phyloP scores from a whole-genome alignment of 2,113 vertebrate species.

The Ictalurus furcatus region DNA sequence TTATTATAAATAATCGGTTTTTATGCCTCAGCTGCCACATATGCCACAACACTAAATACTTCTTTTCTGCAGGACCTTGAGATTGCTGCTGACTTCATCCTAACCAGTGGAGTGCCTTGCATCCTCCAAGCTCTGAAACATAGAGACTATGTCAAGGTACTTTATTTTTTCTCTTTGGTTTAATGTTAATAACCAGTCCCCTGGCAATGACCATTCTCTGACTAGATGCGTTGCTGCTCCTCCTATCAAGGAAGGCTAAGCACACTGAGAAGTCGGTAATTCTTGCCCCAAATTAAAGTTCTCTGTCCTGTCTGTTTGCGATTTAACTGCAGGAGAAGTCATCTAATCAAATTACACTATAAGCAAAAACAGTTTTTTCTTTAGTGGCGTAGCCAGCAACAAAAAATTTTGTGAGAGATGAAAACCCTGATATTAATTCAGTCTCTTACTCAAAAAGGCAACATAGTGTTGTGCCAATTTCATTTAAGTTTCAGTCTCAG shows the following conservation, averaged over 20 bases:
- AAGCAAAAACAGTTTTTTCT: background rate
- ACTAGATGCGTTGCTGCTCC: background rate
- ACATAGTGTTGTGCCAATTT: no score
- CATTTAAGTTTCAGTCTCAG: background rate
- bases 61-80: slow-evolving; percentile 84
- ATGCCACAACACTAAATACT: background rate
- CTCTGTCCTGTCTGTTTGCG: background rate
- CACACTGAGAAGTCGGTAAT: background rate
- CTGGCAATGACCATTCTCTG: background rate
- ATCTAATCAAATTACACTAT: background rate
- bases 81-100: slow-evolving; percentile 90
- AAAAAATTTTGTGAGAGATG: no score
- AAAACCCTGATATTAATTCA: no score
- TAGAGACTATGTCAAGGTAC: slow-evolving; percentile 88
- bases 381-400: background rate
- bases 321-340: background rate
- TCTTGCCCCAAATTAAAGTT: background rate
- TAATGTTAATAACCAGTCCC: background rate
- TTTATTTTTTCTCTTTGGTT: background rate
- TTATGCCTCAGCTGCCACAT: no score
- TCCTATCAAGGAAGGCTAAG: background rate
- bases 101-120: slow-evolving; percentile 82
- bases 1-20: no score
- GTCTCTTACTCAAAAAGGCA: no score
- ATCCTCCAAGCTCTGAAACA: slow-evolving; percentile 82